Conservation (phyloP, 2,888 invertebrate species). For the Pelosia muscerda region DNA sequence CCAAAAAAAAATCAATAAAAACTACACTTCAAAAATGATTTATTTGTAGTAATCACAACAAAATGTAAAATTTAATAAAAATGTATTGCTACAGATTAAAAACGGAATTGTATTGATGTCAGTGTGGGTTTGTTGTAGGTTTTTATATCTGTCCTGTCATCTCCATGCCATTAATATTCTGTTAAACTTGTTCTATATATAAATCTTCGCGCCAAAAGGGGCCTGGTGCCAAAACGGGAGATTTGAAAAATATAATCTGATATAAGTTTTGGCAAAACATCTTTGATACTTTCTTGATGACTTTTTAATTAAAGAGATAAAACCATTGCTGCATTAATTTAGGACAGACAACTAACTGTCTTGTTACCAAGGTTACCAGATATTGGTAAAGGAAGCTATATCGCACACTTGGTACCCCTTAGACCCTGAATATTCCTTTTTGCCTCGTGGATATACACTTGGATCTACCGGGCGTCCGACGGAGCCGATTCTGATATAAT, state of each 20-base stretch:
- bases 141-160: conserved; percentile 12
- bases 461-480: no score
- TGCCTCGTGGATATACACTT: no score
- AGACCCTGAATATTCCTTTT: no score
- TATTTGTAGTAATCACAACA: background rate
- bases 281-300: background rate
- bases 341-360: no score
- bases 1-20: no score
- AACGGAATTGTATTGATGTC: background rate
- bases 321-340: background rate
- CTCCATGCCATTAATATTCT: conserved; percentile 16
- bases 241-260: background rate
- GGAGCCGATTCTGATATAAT: no score
- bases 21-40: no score
- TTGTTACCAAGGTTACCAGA: no score
- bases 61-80: background rate
- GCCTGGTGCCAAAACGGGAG: background rate
- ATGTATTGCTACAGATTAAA: background rate
- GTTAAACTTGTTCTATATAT: conserved; percentile 3
- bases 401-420: no score
- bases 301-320: background rate
- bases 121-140: conserved; percentile 20
- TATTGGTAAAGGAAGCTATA: no score
- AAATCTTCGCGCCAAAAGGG: background rate
- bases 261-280: conserved; percentile 1